These are phyloP conservation scores for Diuraphis noxia DNA, from an alignment of 1,140 invertebrate genomes.

Conservation along the genomic window DNA sequence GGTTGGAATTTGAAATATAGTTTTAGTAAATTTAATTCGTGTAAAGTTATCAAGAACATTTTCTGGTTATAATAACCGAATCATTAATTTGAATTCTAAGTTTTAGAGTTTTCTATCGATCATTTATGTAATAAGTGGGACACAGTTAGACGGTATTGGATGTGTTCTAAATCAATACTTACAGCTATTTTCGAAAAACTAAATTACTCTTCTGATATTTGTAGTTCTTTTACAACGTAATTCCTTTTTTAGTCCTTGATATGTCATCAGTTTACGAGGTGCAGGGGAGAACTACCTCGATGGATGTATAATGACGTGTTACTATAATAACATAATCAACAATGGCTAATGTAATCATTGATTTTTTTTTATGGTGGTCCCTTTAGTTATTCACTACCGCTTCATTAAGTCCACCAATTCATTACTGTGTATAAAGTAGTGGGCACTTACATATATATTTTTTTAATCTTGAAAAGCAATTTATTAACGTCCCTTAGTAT, in stretches of 20 bases:
- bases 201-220: background rate
- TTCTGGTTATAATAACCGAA: background rate
- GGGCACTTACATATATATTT: background rate
- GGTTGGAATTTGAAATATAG: background rate
- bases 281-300: background rate
- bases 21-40: background rate
- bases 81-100: background rate
- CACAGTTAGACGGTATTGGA: background rate
- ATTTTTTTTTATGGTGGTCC: slow-evolving; percentile 7
- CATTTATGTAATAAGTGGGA: background rate
- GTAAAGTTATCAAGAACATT: background rate
- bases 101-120: background rate
- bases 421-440: background rate
- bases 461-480: slow-evolving; percentile 47
- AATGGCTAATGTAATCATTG: slow-evolving; percentile 28
- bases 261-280: background rate
- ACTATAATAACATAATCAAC: slow-evolving; percentile 36
- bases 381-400: background rate
- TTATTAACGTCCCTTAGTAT: slow-evolving; percentile 36
- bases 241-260: background rate
- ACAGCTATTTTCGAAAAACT: background rate
- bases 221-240: background rate
- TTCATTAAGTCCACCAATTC: slow-evolving; percentile 39
- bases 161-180: background rate
- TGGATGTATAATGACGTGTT: slow-evolving; percentile 12